Base-by-base conservation (phyloP, 2,888 invertebrate species). In the Exocentrus adspersus region DNA sequence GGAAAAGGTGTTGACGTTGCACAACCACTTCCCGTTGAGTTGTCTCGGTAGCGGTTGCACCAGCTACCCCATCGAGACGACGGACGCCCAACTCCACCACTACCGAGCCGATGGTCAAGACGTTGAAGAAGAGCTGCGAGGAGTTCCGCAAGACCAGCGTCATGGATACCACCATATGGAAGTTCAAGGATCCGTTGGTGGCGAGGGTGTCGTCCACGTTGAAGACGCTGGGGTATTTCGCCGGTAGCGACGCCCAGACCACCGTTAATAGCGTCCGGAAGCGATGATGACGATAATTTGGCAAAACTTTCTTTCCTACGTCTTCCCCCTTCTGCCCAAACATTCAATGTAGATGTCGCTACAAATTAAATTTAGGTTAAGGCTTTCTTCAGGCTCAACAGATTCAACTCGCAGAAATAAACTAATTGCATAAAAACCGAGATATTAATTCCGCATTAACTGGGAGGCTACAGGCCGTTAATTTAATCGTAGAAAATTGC, bases 1-100 rank as follows among this genome's bases (percentile, higher is more conserved):
- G 28, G 93, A 93, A 76, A 89, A 92, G 75, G 95, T 95, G 54
- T 86, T 95, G 51, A 92, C 94, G 30, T 86, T 96, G 68, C 96
- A 96, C 86, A 96, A 96, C 83, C 96, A 96, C 83, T 95, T 95
- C 80, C 95, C 96, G 32, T 84, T 96, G 72, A 92, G 93, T 63
- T 96, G 95, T 79, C 84, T 95, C 37, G 93, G 94, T 46, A 92
- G 92, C 51, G 75, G 77, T 3, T 95, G 95, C 83, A 92, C 92
- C 56, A 92, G 93, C 46, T 95, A 91, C 84, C 88, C 93, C 60
- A 89, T 97, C 70, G 91, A 93, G 70, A 92, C 92, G 19, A 85
- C 85, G 32, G 90, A 92, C 77, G 97, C 96, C 14, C 93, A 97
- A 71, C 85, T 97, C 76, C 95, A 97, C 81, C 97, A 97, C 83